phyloP scores from a whole-genome alignment of 2,888 invertebrate genomes.

The Diarsia mendica region DNA sequence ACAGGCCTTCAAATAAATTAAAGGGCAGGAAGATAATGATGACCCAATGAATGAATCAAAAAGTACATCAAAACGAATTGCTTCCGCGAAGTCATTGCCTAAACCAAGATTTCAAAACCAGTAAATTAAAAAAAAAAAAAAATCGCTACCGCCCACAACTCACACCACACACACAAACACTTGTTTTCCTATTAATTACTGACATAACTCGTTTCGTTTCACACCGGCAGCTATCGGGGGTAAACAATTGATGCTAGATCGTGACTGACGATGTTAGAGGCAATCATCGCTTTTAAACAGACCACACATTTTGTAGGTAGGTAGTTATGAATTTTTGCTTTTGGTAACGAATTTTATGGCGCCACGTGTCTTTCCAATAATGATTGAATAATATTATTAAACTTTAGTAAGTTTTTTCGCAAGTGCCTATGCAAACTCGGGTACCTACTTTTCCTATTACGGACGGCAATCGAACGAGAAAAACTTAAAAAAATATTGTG shows the following conservation, averaged over 20 bases:
- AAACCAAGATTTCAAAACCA: neutral
- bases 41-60: neutral
- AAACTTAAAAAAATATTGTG: too few relatives aligned
- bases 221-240: constrained; percentile 51
- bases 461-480: too few relatives aligned
- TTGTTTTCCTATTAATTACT: constrained; percentile 66
- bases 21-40: too few relatives aligned
- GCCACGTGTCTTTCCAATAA: too few relatives aligned
- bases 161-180: constrained; percentile 29
- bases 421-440: too few relatives aligned
- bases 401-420: too few relatives aligned
- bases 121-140: too few relatives aligned
- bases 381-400: too few relatives aligned
- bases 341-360: neutral
- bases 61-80: neutral
- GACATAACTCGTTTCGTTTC: constrained; percentile 62
- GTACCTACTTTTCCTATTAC: too few relatives aligned
- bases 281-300: constrained; percentile 52
- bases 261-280: constrained; percentile 61
- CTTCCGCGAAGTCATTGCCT: neutral
- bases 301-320: constrained; percentile 22
- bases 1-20: neutral
- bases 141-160: constrained; percentile 11
- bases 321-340: neutral
- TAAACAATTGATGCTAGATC: constrained; percentile 59